phyloP scores from a whole-genome alignment of 2,113 vertebrate species.

The Eleginops maclovinus region DNA sequence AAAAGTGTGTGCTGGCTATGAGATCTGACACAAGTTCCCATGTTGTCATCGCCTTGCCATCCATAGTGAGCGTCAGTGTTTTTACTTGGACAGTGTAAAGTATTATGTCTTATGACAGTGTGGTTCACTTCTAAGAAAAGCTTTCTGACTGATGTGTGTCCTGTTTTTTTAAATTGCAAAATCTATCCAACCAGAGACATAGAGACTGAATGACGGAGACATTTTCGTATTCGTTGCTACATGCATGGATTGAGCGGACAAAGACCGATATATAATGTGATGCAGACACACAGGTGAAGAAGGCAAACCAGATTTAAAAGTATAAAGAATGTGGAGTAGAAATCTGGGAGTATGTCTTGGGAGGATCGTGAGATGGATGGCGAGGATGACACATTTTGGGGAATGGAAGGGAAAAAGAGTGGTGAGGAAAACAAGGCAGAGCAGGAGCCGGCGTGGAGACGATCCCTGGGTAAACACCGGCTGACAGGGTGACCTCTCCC shows the following conservation, averaged over 20 bases:
- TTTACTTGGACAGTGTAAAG: slow-evolving; percentile 3
- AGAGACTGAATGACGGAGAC: not conserved
- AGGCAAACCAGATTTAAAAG: not conserved
- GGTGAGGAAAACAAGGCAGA: slow-evolving; percentile 56
- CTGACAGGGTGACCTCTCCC: slow-evolving; percentile 68
- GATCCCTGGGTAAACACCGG: slow-evolving; percentile 75
- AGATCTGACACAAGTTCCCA: slow-evolving; percentile 7
- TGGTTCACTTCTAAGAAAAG: slow-evolving; percentile 40
- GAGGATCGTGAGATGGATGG: not conserved
- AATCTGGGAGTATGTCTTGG: not conserved
- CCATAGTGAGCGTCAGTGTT: not conserved
- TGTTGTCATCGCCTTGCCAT: slow-evolving; percentile 9
- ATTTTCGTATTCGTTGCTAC: slow-evolving; percentile 24
- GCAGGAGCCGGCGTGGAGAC: slow-evolving; percentile 50
- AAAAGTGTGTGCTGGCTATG: not conserved
- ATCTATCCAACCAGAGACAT: slow-evolving; percentile 11
- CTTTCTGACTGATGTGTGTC: not conserved
- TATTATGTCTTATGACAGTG: slow-evolving; percentile 7
- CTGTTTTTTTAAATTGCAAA: slow-evolving; percentile 33
- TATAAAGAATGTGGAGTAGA: not conserved
- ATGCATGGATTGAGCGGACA: not conserved
- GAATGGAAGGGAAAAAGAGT: slow-evolving; percentile 34
- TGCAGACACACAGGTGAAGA: not conserved
- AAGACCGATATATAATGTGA: not conserved
- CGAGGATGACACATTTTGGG: slow-evolving; percentile 28